A percentile compares a stretch with the other conserved stretches of the same genome.
Evolutionary conservation across 2,113 vertebrate species (phyloP).

Genomic region (Turdus rufiventris): DNA sequence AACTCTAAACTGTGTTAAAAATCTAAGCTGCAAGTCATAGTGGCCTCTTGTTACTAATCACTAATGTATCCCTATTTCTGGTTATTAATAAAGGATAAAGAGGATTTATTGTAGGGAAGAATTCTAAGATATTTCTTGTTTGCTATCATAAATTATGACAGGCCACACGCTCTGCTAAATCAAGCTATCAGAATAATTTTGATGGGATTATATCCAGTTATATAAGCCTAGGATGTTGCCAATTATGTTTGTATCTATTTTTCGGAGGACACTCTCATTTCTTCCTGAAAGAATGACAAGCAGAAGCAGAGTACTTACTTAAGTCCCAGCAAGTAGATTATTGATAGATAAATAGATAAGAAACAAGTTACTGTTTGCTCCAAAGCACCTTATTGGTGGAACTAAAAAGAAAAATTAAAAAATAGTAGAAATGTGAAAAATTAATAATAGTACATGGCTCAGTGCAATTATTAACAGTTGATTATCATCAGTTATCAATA

Average conservation of each 20-base stretch:
- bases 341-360: background rate
- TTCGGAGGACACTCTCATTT: background rate
- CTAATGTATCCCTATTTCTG: background rate
- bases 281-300: background rate
- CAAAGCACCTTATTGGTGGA: background rate
- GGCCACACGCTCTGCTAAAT: background rate
- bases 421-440: background rate
- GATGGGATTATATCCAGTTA: background rate
- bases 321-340: background rate
- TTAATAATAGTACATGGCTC: background rate
- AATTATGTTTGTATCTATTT: background rate
- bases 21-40: background rate
- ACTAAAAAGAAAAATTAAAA: background rate
- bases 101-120: background rate
- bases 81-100: background rate
- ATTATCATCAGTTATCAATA: background rate
- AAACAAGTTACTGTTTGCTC: background rate
- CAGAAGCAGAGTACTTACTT: background rate
- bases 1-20: background rate
- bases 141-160: background rate
- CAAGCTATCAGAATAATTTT: background rate
- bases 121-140: background rate
- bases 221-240: background rate
- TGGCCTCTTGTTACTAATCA: background rate
- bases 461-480: background rate